Base-by-base conservation (phyloP, 2,797 vertebrate genomes). In the Melanotaenia parkinsoni region DNA sequence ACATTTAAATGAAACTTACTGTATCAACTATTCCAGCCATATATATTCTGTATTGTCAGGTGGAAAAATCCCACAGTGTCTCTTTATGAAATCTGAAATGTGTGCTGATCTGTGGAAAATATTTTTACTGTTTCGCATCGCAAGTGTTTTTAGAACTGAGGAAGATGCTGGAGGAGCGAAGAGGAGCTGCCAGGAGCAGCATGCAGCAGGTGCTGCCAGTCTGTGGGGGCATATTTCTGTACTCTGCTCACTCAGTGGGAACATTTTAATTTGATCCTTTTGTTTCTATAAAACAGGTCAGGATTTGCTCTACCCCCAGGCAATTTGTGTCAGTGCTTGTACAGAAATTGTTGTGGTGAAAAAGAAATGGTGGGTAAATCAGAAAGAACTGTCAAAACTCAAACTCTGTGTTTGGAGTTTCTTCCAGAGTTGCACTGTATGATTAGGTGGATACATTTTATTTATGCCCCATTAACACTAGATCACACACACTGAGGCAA, bases 201-300 rank as follows among this genome's bases (percentile, higher is more conserved):
- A 68, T 63, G 18, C 80, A 86, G 86, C 91, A 91, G 88, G 88
- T 89, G 89, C 84, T 74, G 82, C 58, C 67, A 73, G 76, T 88
- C 80, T 87, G 77, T 68, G 74, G 78, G 82, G 84, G 64, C 78
- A 81, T 85, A 74, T 83, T 81, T 89, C 87, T 80, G 77, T 86
- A 77, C 87, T 81, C 76, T 91, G 91, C 85, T 92, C 89, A 86
- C 88, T 90, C 86, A 87, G 73, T 88, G 82, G 89, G 86, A 93
- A 91, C 86, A 89, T 93, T 92, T 93, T 91, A 92, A 93, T 93
- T 92, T 92, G 87, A 92, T 90, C 84, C 79, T 65, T 84, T 84
- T 91, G 83, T 91, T 90, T 89, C 84, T 89, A 85, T 91, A 88
- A 92, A 92, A 86, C 86, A 86, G 91, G 84, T 91, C 92, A 91